A percentile compares a stretch with the other conserved stretches of the same genome.
These are phyloP conservation scores for Himalopsyche tibetana DNA, from an alignment of 2,888 invertebrate species.

Conservation along the genomic window DNA sequence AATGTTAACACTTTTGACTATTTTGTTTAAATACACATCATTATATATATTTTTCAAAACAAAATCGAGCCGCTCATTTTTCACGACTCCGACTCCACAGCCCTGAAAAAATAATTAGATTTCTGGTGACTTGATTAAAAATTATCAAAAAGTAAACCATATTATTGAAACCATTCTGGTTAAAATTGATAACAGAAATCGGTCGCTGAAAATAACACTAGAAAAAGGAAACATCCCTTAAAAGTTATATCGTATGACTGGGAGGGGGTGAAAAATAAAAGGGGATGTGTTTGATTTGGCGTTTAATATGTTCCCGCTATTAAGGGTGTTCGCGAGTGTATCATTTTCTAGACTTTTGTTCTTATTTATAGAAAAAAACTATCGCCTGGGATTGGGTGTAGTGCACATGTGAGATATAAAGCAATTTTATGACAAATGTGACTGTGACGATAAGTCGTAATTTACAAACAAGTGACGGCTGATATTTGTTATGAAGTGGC, in stretches of 20 bases:
- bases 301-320: slow-evolving; percentile 21
- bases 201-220: not conserved
- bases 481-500: slow-evolving; percentile 1
- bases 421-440: not conserved
- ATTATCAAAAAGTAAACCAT: too few relatives aligned
- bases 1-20: too few relatives aligned
- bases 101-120: too few relatives aligned
- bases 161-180: too few relatives aligned
- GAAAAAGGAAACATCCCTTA: not conserved
- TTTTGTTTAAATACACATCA: too few relatives aligned
- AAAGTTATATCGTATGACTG: slow-evolving; percentile 24
- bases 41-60: too few relatives aligned
- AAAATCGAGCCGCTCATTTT: too few relatives aligned
- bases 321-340: not conserved
- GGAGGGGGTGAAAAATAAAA: slow-evolving; percentile 40
- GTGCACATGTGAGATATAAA: not conserved
- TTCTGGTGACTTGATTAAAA: too few relatives aligned
- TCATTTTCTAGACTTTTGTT: not conserved
- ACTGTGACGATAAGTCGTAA: not conserved
- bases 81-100: too few relatives aligned
- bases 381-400: not conserved
- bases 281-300: slow-evolving; percentile 37
- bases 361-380: not conserved
- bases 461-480: not conserved
- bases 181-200: not conserved